A percentile compares a stretch with the other conserved stretches of the same genome.
Conservation (phyloP, 2,888 invertebrate species). For the Zele albiditarsus region DNA sequence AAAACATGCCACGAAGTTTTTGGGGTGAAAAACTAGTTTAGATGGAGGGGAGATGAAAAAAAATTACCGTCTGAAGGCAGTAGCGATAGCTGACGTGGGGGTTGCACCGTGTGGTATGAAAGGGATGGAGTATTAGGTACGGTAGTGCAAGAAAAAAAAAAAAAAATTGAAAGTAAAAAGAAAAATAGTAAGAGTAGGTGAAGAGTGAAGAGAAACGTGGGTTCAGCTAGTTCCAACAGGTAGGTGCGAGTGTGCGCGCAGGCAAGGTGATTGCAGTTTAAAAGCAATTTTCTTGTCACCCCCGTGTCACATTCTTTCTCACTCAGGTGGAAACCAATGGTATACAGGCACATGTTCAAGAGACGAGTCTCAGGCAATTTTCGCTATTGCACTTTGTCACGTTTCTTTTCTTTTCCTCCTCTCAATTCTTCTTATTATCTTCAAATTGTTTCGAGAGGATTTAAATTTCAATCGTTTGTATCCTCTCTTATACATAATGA, state of each 20-base stretch:
- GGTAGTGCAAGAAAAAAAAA: constrained; percentile 17
- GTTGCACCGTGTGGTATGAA: neutral
- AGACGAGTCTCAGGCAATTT: constrained; percentile 7
- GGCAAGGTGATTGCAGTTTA: constrained; percentile 53
- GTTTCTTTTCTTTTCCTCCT: neutral
- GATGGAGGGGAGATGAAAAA: neutral
- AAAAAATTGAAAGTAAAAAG: constrained; percentile 8
- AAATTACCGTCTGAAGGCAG: constrained; percentile 9
- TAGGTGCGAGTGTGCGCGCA: constrained; percentile 50
- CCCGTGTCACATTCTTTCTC: constrained; percentile 51
- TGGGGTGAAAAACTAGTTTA: constrained; percentile 11
- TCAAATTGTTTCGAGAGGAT: no score
- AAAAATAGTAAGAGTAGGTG: neutral
- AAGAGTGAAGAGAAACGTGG: constrained; percentile 24
- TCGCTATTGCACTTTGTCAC: neutral
- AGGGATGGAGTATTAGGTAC: neutral
- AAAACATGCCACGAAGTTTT: neutral
- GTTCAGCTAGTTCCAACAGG: constrained; percentile 59
- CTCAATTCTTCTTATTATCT: no score
- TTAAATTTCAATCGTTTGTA: no score
- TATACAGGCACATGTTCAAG: neutral
- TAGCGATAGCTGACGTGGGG: neutral
- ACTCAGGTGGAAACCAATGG: constrained; percentile 25
- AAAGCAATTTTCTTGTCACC: constrained; percentile 56
- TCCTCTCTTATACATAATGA: no score